Evolutionary conservation across 2,113 vertebrate genomes (phyloP).

Genomic region (Plestiodon gilberti): DNA sequence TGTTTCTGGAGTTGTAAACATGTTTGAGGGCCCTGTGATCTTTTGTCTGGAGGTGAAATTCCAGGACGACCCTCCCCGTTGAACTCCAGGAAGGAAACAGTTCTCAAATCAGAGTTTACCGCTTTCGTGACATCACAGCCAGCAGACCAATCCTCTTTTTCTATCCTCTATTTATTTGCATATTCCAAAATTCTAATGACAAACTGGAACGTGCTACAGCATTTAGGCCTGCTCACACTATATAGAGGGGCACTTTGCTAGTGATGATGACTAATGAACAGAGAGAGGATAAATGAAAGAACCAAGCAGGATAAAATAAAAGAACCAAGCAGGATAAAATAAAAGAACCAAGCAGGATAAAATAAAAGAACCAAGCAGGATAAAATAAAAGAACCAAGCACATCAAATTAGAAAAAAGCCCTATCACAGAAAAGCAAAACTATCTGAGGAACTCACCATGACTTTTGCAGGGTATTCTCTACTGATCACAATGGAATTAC

Average conservation of each 20-base stretch:
- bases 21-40: too few species aligned
- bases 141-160: neutral
- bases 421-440: neutral
- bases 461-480: conserved; percentile 49
- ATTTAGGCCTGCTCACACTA: neutral
- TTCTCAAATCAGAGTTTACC: neutral
- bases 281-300: neutral
- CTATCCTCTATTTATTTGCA: too few species aligned
- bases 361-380: too few species aligned
- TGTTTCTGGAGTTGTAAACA: too few species aligned
- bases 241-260: neutral
- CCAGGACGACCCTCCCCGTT: too few species aligned
- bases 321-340: too few species aligned
- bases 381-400: too few species aligned
- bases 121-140: neutral
- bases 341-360: too few species aligned
- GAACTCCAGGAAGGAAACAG: too few species aligned
- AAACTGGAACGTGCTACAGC: neutral
- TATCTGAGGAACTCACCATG: conserved; percentile 41
- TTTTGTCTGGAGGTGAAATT: too few species aligned
- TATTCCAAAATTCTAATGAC: neutral
- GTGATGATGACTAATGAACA: neutral
- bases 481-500: conserved; percentile 57
- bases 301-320: too few species aligned
- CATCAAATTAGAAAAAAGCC: neutral